Base-by-base conservation (phyloP, 2,113 vertebrate species). In the Reinhardtius hippoglossoides region DNA sequence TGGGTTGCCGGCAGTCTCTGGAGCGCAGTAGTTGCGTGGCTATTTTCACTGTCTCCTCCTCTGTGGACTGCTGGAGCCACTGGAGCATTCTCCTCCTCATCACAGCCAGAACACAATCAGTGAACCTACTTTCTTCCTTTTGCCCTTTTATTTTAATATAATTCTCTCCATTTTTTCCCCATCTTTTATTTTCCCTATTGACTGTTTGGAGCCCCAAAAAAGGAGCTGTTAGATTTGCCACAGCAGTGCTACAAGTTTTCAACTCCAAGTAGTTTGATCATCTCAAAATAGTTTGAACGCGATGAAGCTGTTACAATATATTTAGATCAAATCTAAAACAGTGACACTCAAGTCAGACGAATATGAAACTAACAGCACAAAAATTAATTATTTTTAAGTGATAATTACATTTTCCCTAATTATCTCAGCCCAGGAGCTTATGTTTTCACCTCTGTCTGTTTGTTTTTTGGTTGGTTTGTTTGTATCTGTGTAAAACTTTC, bases 1-100 rank as follows among this genome's bases (percentile, higher is more conserved):
- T 81, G 92, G 89, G 92, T 93, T 90, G 85, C 62, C 46, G 56
- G 75, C 75, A 63, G 84, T 90, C 89, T 91, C 90, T 59, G 50
- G 88, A 82, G 83, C 31, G 79, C 76, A 81, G 66, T 20, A 81
- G 73, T 71, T 44, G 69, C 24, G 4, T 84, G 79, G 82, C 89
- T 91, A 89, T 92, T 93, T 94, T 78, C 75, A 71, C 74, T 79
- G 50, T 55, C 78, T 75, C 69, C 66, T 88, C 61, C 83, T 86
- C 80, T 50, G 74, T 73, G 82, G 83, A 74, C 73, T 78, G 44
- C 80, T 75, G 69, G 64, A 80, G 59, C 87, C 92, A 86, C 86
- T 83, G 75, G 91, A 90, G 87, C 71, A 65, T 89, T 89, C 52
- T 59, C 75, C 78, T 87, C 88, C 88, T 91, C 81, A 87, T 73